phyloP scores from a whole-genome alignment of 2,888 invertebrate species.

The Mechanitis mazaeus region DNA sequence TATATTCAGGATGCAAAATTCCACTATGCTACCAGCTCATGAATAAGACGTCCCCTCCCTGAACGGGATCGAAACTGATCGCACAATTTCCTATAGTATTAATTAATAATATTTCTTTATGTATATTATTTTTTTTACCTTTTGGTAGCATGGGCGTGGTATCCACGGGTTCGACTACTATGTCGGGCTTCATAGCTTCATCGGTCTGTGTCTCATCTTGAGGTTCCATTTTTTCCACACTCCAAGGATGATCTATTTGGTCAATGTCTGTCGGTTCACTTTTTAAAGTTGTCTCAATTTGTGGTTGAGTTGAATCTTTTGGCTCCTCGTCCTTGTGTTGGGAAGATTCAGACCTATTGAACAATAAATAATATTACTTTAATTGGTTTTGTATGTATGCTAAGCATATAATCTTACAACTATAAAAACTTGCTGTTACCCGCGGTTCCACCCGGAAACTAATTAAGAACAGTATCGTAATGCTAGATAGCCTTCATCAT shows the following conservation, averaged over 20 bases:
- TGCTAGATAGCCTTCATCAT: no score
- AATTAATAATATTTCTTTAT: no score
- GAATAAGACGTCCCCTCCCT: no score
- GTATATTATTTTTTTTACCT: neutral
- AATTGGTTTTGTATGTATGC: neutral
- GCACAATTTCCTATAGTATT: no score
- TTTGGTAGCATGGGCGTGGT: slow-evolving; percentile 19
- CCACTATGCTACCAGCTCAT: no score
- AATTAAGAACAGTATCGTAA: no score
- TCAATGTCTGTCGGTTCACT: slow-evolving; percentile 31
- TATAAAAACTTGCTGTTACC: no score
- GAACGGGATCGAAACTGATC: no score
- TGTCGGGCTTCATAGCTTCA: slow-evolving; percentile 36
- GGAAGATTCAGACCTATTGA: slow-evolving; percentile 46
- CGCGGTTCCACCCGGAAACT: no score
- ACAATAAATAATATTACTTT: neutral
- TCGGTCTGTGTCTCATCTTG: slow-evolving; percentile 31
- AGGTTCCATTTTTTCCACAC: slow-evolving; percentile 25
- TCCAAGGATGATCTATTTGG: slow-evolving; percentile 28
- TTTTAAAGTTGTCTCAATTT: slow-evolving; percentile 38
- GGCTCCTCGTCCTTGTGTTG: slow-evolving; percentile 49
- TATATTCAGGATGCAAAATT: no score
- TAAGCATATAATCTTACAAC: no score
- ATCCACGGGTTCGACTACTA: slow-evolving; percentile 29
- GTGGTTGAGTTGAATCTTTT: slow-evolving; percentile 37